Base-by-base conservation (phyloP, 2,797 vertebrate species). In the Chaenodraco wilsoni region DNA sequence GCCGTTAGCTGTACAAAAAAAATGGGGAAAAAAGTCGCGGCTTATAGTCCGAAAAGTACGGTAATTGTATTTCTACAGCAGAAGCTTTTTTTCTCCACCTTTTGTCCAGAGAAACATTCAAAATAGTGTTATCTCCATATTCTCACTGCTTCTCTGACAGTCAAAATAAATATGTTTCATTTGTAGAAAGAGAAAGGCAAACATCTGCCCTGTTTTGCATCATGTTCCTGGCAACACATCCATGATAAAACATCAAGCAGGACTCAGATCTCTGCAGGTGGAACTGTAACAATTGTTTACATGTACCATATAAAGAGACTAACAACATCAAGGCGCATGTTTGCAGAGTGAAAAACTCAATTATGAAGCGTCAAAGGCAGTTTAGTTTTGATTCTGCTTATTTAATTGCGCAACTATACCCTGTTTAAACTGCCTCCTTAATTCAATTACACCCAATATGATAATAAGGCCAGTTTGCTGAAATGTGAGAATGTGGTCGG, bases 401-500 rank as follows among this genome's bases (percentile, higher is more conserved):
- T 90, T 76, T 61, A 63, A 83, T 78, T 79, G 76, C 7, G 46
- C 78, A 76, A 85, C 90, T 81, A 74, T 9, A 54, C 58, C 62
- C 52, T 11, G 58, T 73, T 79, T 84, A 80, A 81, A 84, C 67
- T n/a, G 77, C 65, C 8, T 67, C 78, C 80, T 83, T 89, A 91
- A 92, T 94, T 91, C 79, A 91, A 88, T 93, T 91, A 90, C 70
- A 84, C 59, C 68, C 72, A 71, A 87, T 87, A 84, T 86, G 91
- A 88, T 91, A 92, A 91, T 87, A 62, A 87, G 78, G 74, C 81
- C 14, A 49, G 78, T 67, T 70, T 74, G 67, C 76, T 76, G 80
- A 85, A 87, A 88, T 75, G 75, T 64, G 63, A 87, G 85, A 86
- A 76, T 66, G 76, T 72, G 82, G 74, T 52, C 4, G 33, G 79